Evolutionary conservation across 2,888 invertebrate genomes (phyloP).

Genomic region (Azorinus chamasolen): DNA sequence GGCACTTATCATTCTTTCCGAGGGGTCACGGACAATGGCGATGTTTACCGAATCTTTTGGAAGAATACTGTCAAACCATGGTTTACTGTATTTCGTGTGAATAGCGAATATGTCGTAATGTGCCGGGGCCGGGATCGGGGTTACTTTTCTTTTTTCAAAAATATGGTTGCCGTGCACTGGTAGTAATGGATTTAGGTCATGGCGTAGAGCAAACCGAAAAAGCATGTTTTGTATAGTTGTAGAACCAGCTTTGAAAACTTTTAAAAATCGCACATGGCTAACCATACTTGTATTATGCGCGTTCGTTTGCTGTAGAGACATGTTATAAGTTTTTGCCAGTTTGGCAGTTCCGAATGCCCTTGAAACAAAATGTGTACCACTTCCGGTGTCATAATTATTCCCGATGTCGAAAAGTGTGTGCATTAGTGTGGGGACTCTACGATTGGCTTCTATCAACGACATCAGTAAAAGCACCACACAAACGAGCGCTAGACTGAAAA

Average conservation of each 20-base stretch:
- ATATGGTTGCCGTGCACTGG: slow-evolving; percentile 24
- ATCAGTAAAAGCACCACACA: no score
- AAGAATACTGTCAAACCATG: slow-evolving; percentile 39
- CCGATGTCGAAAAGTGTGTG: no score
- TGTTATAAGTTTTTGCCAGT: no score
- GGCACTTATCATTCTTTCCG: slow-evolving; percentile 47
- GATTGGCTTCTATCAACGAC: no score
- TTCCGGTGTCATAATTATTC: no score
- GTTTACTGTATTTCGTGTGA: slow-evolving; percentile 48
- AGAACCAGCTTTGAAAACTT: slow-evolving; percentile 66
- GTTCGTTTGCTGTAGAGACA: no score
- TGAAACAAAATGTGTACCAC: no score
- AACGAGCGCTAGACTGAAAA: no score
- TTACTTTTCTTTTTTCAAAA: slow-evolving; percentile 12
- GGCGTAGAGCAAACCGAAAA: slow-evolving; percentile 55
- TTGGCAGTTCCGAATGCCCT: no score
- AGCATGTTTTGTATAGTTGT: slow-evolving; percentile 60
- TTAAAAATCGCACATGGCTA: slow-evolving; percentile 59
- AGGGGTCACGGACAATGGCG: slow-evolving; percentile 62
- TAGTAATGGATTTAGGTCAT: slow-evolving; percentile 55
- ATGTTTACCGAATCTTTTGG: slow-evolving; percentile 60
- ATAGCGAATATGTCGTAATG: slow-evolving; percentile 59
- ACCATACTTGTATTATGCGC: no score
- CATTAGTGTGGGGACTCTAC: no score
- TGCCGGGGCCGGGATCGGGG: slow-evolving; percentile 19